Base-by-base conservation (phyloP, 2,797 vertebrate genomes). In the Esox masquinongy region DNA sequence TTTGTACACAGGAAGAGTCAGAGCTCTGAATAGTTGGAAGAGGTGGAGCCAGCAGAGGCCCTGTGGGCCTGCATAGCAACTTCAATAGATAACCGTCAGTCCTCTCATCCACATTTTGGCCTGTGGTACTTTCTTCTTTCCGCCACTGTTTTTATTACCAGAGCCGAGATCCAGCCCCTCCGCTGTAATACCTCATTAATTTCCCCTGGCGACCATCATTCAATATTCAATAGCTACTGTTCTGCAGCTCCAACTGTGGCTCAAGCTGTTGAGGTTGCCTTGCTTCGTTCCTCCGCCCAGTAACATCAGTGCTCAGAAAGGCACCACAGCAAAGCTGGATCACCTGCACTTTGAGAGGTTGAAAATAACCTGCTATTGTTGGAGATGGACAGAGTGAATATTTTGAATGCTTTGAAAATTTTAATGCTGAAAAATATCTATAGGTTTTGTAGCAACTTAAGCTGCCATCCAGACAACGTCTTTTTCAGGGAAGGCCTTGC, bases 181-280 rank as follows among this genome's bases (percentile, higher is more conserved):
- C 84, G 81, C 86, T 88, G 76, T 80, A 86, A 86, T 88, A 83
- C 79, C 76, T 76, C 77, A 83, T 90, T 92, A 88, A 92, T 93
- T 93, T 94, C 92, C 92, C 92, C 80, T 1, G 82, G 79, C 90
- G 77, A 82, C 71, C 87, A 90, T 92, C 86, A 89, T 90, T 91
- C 88, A 91, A 91, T 92, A 92, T 92, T 91, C 92, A 93, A 84
- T 87, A 86, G 87, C 85, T 76, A 80, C 77, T 84, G 83, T 87
- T 86, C 83, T 81, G 83, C 79, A 63, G 82, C 82, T 77, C 74
- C 79, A 76, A 85, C 85, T 83, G 80, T 82, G 79, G 86, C 80
- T 88, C 74, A 84, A 83, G 84, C 79, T 14, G 81, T 81, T 56
- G 72, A 74, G 51, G 68, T 76, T 75, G 71, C 73, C 74, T 59